phyloP scores from a whole-genome alignment of 2,797 vertebrate genomes.

The Basileuterus tristriatus region DNA sequence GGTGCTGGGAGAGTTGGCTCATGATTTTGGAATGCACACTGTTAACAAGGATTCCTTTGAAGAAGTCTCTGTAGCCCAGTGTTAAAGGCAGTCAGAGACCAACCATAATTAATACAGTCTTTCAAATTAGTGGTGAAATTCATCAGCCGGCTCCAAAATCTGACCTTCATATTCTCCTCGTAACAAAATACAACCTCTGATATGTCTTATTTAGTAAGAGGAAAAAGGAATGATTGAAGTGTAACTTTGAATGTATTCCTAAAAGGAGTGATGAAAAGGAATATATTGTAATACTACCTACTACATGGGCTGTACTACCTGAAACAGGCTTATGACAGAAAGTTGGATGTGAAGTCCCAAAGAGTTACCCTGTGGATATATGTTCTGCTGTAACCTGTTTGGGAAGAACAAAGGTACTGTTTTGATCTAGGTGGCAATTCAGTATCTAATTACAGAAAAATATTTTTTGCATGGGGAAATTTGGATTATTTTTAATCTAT shows the following conservation, averaged over 20 bases:
- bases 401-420: background rate
- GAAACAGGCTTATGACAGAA: background rate
- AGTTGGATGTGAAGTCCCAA: background rate
- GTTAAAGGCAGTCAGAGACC: conserved; percentile 34
- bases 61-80: conserved; percentile 49
- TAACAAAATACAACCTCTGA: conserved; percentile 3
- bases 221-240: background rate
- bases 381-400: background rate
- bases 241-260: background rate
- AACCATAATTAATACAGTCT: conserved; percentile 50
- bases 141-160: background rate
- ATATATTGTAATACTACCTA: background rate
- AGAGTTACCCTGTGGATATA: background rate
- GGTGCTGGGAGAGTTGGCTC: conserved; percentile 51
- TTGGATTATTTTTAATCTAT: background rate
- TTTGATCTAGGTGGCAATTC: background rate
- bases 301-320: background rate
- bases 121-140: conserved; percentile 58
- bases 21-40: conserved; percentile 36
- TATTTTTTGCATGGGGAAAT: background rate
- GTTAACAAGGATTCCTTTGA: conserved; percentile 59
- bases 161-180: conserved; percentile 4
- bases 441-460: background rate
- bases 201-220: background rate
- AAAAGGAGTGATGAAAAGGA: background rate